phyloP scores from a whole-genome alignment of 2,888 invertebrate species.

The Macrophya annulata region DNA sequence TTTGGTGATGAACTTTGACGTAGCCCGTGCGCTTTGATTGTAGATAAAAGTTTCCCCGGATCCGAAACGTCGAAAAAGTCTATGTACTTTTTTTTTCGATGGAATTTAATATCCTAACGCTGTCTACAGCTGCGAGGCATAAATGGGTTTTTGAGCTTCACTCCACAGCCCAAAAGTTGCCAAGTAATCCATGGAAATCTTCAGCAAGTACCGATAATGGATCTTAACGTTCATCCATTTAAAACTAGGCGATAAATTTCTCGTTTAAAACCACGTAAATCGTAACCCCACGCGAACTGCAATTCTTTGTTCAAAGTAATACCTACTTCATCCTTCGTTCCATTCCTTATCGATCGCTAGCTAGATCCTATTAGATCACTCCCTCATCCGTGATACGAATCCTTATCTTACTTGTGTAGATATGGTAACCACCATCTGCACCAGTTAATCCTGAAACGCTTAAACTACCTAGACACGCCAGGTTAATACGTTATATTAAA shows the following conservation, averaged over 20 bases:
- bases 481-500: neutral
- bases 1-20: neutral
- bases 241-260: neutral
- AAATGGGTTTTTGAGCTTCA: conserved; percentile 8
- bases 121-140: neutral
- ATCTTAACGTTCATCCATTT: neutral
- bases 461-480: neutral
- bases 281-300: neutral
- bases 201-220: neutral
- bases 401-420: neutral
- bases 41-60: neutral
- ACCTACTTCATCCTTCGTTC: neutral
- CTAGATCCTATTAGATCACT: neutral
- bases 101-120: neutral
- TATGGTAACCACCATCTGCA: neutral
- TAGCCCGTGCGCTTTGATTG: neutral
- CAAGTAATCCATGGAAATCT: conserved; percentile 1
- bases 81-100: neutral
- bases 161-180: neutral
- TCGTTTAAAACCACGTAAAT: neutral
- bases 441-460: neutral
- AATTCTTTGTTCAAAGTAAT: neutral
- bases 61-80: neutral
- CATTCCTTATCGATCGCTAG: neutral
- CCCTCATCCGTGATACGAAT: neutral